phyloP scores from a whole-genome alignment of 2,113 vertebrate genomes.

The Ancistrus triradiatus region DNA sequence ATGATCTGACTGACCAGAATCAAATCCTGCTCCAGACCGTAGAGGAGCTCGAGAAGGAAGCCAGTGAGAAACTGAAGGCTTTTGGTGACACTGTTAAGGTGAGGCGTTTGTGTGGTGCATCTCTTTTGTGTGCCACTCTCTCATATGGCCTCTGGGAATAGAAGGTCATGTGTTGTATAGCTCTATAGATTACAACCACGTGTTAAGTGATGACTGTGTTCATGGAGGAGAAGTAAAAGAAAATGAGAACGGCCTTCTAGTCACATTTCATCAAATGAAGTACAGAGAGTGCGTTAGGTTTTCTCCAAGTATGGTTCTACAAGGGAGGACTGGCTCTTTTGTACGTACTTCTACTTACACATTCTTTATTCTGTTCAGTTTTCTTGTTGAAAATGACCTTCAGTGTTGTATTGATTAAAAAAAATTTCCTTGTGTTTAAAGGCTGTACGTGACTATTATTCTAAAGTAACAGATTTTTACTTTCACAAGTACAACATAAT shows the following conservation, averaged over 20 bases:
- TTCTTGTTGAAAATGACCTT: too few relatives aligned
- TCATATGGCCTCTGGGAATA: background rate
- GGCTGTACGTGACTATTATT: too few relatives aligned
- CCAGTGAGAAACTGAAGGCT: constrained; percentile 18
- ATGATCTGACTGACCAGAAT: constrained; percentile 58
- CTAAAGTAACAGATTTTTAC: too few relatives aligned
- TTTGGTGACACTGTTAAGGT: constrained; percentile 35
- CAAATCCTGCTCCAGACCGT: constrained; percentile 56
- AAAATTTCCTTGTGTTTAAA: too few relatives aligned
- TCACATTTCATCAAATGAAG: constrained; percentile 19
- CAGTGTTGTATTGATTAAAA: background rate
- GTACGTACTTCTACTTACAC: background rate
- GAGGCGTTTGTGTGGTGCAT: constrained; percentile 10
- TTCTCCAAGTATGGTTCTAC: background rate
- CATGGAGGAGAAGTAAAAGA: constrained; percentile 3
- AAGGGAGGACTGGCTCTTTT: constrained; percentile 6
- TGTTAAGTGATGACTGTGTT: constrained; percentile 12
- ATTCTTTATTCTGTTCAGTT: constrained; percentile 6
- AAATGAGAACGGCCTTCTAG: constrained; percentile 10
- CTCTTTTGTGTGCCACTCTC: background rate
- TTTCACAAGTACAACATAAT: too few relatives aligned
- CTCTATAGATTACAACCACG: background rate
- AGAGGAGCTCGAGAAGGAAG: constrained; percentile 55
- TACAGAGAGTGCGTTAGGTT: too few relatives aligned
- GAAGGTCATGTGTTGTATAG: background rate